Conservation (phyloP, 1,140 invertebrate species). For the Maniola jurtina region DNA sequence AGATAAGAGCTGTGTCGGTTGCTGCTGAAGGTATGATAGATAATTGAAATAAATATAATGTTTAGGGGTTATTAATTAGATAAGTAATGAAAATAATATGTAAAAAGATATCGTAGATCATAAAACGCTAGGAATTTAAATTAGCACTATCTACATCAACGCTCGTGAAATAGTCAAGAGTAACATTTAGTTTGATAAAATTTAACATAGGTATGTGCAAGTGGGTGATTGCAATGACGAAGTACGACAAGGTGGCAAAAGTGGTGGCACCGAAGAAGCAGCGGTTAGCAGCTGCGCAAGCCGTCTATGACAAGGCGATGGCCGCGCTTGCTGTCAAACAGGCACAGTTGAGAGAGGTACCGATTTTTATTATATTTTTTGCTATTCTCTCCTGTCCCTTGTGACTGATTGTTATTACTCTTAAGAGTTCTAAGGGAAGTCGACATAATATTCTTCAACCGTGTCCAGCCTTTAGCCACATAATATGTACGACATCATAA, state of each 20-base stretch:
- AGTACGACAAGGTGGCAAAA: constrained; percentile 95
- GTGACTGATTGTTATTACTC: too few relatives aligned
- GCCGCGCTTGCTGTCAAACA: constrained; percentile 86
- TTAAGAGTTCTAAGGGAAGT: too few relatives aligned
- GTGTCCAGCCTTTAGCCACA: too few relatives aligned
- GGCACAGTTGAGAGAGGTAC: constrained; percentile 83
- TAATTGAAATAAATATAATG: not conserved
- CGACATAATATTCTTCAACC: too few relatives aligned
- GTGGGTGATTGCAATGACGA: constrained; percentile 93
- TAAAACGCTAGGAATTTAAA: too few relatives aligned
- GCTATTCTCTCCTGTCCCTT: not conserved
- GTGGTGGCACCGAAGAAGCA: constrained; percentile 92
- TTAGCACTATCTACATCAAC: too few relatives aligned
- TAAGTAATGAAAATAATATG: too few relatives aligned
- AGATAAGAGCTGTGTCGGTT: constrained; percentile 88
- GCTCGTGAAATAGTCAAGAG: too few relatives aligned
- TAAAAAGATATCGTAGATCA: too few relatives aligned
- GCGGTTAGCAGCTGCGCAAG: constrained; percentile 88
- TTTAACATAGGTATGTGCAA: constrained; percentile 44
- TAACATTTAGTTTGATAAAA: not conserved
- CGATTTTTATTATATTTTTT: constrained; percentile 1
- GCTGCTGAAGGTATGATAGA: constrained; percentile 83
- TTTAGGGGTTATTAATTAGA: too few relatives aligned
- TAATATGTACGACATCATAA: too few relatives aligned
- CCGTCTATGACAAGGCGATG: constrained; percentile 84